phyloP scores from a whole-genome alignment of 2,888 invertebrate genomes.

The Apantesis nais region DNA sequence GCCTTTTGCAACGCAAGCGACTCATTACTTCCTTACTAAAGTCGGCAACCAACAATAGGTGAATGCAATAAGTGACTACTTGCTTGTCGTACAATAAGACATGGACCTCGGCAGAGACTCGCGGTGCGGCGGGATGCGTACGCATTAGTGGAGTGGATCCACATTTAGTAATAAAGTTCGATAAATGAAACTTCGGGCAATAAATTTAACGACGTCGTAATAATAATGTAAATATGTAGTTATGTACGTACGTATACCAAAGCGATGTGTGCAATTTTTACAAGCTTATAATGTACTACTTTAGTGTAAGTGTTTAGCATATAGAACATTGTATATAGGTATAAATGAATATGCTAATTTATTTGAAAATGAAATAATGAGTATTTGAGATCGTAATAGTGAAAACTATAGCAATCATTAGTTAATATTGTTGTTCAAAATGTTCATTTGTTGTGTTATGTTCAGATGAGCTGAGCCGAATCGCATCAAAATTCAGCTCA shows the following conservation, averaged over 20 bases:
- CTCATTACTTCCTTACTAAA: background rate
- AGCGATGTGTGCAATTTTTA: conserved; percentile 86
- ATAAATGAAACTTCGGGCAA: conserved; percentile 73
- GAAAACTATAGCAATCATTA: conserved; percentile 30
- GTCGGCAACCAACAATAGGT: background rate
- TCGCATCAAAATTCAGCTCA: background rate
- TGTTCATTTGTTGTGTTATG: conserved; percentile 30
- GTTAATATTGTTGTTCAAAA: conserved; percentile 38
- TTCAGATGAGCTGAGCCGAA: conserved; percentile 13
- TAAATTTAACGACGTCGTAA: conserved; percentile 73
- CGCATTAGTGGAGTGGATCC: conserved; percentile 26
- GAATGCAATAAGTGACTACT: background rate
- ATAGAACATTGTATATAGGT: conserved; percentile 60
- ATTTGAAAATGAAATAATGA: conserved; percentile 46
- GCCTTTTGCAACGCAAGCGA: background rate
- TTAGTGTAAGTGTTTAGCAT: conserved; percentile 68
- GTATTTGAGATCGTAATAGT: conserved; percentile 39
- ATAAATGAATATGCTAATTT: conserved; percentile 50
- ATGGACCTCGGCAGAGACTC: conserved; percentile 18
- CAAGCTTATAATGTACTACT: conserved; percentile 77
- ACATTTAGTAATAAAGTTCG: conserved; percentile 15
- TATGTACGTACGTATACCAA: conserved; percentile 85
- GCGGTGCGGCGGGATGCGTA: conserved; percentile 27
- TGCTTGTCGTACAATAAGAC: conserved; percentile 12
- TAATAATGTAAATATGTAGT: conserved; percentile 82